Conservation (phyloP, 2,797 vertebrate species). For the Hozukius guyotensis region DNA sequence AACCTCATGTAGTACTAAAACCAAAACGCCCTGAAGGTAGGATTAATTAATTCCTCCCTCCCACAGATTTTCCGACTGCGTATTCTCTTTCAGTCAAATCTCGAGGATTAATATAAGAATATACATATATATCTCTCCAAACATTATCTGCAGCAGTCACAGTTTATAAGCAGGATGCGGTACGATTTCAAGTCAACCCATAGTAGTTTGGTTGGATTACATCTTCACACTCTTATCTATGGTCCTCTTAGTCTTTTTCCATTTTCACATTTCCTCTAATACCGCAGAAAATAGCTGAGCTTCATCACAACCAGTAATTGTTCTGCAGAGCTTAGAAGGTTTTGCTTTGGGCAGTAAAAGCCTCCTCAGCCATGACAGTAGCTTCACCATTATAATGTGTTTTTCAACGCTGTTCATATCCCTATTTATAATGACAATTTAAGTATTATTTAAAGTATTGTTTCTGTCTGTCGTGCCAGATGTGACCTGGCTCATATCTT, state of each 20-base stretch:
- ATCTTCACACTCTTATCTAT: constrained; percentile 38
- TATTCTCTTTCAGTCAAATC: background rate
- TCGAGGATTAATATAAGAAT: constrained; percentile 37
- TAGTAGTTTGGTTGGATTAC: constrained; percentile 32
- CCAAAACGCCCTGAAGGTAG: constrained; percentile 15
- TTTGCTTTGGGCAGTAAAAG: constrained; percentile 40
- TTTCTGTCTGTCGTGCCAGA: constrained; percentile 17
- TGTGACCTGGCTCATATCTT: constrained; percentile 19
- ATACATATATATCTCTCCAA: constrained; percentile 19
- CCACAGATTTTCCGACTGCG: background rate
- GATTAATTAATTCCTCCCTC: constrained; percentile 23
- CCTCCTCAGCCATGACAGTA: constrained; percentile 11
- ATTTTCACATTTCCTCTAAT: constrained; percentile 31
- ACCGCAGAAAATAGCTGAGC: constrained; percentile 38
- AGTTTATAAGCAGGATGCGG: constrained; percentile 8
- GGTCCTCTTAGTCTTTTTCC: constrained; percentile 4
- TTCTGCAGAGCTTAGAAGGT: constrained; percentile 16
- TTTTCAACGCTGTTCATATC: constrained; percentile 14
- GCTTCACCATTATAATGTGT: constrained; percentile 35
- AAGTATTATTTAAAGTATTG: background rate
- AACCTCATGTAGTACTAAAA: constrained; percentile 4
- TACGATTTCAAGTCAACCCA: constrained; percentile 11
- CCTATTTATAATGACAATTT: constrained; percentile 18
- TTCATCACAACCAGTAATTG: constrained; percentile 13
- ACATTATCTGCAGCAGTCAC: constrained; percentile 26